Evolutionary conservation across 2,888 invertebrate species (phyloP).

Genomic region (Ochropleura plecta): DNA sequence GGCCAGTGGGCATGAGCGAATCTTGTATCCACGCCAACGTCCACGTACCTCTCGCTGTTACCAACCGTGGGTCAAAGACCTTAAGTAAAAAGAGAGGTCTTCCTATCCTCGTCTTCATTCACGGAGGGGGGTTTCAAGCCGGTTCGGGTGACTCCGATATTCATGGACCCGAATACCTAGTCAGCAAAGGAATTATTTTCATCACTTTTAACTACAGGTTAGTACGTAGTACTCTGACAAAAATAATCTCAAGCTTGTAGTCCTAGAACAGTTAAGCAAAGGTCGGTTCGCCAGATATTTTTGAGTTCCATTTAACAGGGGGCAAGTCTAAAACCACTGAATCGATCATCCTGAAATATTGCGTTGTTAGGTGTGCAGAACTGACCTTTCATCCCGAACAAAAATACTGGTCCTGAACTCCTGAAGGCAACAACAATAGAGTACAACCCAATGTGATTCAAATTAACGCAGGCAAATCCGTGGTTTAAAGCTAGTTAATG

Average conservation of each 20-base stretch:
- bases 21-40: constrained; percentile 71
- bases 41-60: constrained; percentile 62
- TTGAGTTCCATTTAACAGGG: background rate
- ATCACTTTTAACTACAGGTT: constrained; percentile 76
- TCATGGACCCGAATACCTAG: constrained; percentile 73
- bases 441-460: no score
- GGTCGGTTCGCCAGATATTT: background rate
- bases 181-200: constrained; percentile 69
- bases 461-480: no score
- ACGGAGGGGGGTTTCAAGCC: constrained; percentile 78
- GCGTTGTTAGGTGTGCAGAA: no score
- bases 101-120: constrained; percentile 82
- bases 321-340: background rate
- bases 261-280: background rate
- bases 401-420: no score
- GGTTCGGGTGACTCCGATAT: constrained; percentile 66
- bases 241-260: background rate
- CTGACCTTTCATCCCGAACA: no score
- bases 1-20: constrained; percentile 65
- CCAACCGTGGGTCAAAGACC: background rate
- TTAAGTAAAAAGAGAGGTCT: constrained; percentile 50
- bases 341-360: no score
- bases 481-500: background rate
- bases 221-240: background rate
- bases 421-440: no score